Evolutionary conservation across 2,113 vertebrate genomes (phyloP).

Genomic region (Pedionomus torquatus): DNA sequence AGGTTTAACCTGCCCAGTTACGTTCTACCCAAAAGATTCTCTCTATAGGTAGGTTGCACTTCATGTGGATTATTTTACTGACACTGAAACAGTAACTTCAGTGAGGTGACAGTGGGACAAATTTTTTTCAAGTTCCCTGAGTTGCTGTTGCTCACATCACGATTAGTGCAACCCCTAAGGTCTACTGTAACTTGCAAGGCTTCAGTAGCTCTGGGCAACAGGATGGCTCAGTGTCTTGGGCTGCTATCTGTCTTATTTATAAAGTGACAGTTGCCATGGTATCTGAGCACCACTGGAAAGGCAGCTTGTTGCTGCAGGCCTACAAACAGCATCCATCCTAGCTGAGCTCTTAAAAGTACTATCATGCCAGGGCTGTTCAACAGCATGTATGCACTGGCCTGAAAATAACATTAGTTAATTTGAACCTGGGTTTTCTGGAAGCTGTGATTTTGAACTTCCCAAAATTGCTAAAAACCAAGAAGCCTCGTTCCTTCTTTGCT

Average conservation of each 20-base stretch:
- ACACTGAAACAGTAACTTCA: neutral
- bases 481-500: neutral
- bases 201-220: neutral
- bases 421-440: neutral
- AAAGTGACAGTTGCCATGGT: constrained; percentile 30
- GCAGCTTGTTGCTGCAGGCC: constrained; percentile 19
- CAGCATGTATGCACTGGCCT: neutral
- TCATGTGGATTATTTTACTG: neutral
- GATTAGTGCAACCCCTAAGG: neutral
- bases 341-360: neutral
- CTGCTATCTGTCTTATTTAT: neutral
- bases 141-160: neutral
- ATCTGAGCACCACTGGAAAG: constrained; percentile 3
- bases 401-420: neutral
- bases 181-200: neutral
- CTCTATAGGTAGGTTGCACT: neutral
- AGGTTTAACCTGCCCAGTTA: neutral
- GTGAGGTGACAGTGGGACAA: neutral
- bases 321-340: neutral
- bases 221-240: neutral
- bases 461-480: neutral
- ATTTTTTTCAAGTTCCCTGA: neutral
- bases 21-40: neutral
- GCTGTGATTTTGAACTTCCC: neutral
- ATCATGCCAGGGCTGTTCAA: neutral